Evolutionary conservation across 2,797 vertebrate genomes (phyloP).

Genomic region (Prunella strophiata): DNA sequence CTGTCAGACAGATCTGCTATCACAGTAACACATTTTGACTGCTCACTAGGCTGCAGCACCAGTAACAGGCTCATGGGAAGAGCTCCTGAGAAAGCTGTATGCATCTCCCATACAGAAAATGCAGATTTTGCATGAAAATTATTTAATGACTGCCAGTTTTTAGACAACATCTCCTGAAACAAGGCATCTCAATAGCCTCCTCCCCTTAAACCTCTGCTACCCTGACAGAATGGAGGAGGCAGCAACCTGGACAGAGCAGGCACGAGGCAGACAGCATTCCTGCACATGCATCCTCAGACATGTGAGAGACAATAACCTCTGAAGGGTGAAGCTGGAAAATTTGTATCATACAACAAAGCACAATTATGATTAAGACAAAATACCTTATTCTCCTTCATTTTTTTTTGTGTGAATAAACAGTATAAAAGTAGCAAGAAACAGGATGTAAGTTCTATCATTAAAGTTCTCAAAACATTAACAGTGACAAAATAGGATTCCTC

Average conservation of each 20-base stretch:
- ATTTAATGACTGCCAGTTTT: not conserved
- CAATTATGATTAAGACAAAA: not conserved
- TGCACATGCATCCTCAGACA: not conserved
- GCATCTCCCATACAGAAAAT: accelerated
- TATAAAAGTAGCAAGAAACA: not conserved
- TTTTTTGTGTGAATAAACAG: not conserved
- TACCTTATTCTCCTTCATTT: not conserved
- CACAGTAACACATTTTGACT: not conserved
- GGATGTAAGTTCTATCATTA: not conserved
- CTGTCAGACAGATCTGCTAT: not conserved
- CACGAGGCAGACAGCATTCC: not conserved
- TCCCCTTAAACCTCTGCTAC: not conserved
- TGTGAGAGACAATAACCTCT: not conserved
- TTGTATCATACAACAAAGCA: not conserved
- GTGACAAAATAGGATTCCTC: not conserved
- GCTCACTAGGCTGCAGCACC: not conserved
- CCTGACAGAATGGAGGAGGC: not conserved
- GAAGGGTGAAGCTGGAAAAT: not conserved
- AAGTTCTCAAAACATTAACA: not conserved
- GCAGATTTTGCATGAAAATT: not conserved
- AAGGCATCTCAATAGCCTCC: not conserved
- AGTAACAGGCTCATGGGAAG: not conserved
- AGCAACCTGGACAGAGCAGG: not conserved
- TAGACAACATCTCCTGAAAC: not conserved
- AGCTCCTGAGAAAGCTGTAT: not conserved